These are phyloP conservation scores for Syrista parreyssii DNA, from an alignment of 2,888 invertebrate species.

Conservation along the genomic window DNA sequence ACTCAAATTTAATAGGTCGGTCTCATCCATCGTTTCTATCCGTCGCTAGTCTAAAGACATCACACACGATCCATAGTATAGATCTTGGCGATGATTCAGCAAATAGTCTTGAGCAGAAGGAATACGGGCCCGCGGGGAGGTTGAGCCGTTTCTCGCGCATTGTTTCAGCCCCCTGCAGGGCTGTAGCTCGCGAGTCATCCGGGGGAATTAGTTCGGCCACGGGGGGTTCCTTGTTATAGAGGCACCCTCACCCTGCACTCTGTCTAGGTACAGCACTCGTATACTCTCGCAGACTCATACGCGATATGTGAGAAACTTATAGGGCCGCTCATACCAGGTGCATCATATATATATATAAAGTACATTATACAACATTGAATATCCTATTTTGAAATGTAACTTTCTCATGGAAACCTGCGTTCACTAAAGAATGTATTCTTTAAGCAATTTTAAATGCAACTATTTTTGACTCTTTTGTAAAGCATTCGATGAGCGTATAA, in stretches of 20 bases:
- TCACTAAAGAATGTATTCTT: too few relatives aligned
- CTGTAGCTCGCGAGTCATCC: conserved; percentile 63
- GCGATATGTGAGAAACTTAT: conserved; percentile 46
- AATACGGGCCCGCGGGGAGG: conserved; percentile 25
- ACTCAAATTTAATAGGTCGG: conserved; percentile 3
- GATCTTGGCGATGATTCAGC: conserved; percentile 41
- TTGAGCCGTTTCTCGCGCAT: conserved; percentile 58
- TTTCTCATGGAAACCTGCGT: not conserved
- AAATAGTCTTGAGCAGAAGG: conserved; percentile 34
- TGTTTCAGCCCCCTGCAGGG: conserved; percentile 65
- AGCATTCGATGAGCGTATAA: not conserved
- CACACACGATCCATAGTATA: conserved; percentile 25
- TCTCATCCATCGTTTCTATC: conserved; percentile 33
- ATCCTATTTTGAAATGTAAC: not conserved
- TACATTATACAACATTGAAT: not conserved
- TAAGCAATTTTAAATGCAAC: not conserved
- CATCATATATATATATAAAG: not conserved
- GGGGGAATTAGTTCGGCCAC: conserved; percentile 64
- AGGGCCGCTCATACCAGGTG: conserved; percentile 16
- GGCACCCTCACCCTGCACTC: conserved; percentile 40
- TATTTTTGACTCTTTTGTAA: not conserved
- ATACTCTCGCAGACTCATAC: conserved; percentile 20
- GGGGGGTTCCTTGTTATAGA: conserved; percentile 64
- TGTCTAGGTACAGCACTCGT: conserved; percentile 7
- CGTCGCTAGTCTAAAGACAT: conserved; percentile 42